Evolutionary conservation across 2,113 vertebrate species (phyloP), one percentile per base, ranked within the genome.

Genomic region (Phyllostomus discolor): DNA sequence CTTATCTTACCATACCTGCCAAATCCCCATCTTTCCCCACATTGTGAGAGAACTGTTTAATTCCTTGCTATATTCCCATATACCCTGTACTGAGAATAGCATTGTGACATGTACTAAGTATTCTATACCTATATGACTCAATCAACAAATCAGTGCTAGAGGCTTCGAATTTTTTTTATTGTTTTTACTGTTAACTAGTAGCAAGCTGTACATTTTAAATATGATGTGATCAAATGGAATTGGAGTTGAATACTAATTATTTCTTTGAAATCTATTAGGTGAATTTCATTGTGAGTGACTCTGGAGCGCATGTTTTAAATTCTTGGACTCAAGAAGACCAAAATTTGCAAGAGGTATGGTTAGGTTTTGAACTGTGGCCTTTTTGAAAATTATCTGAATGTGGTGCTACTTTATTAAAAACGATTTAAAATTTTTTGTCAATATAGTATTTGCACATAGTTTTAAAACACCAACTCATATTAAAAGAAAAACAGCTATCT

Each of bases 261-360:
- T 78, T 88, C 12, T 96, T 97, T 97, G 31, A 93, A 59, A 54
- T 97, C 66, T 97, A 94, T 50, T 95, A 99, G 99, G 98, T 99
- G 64, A 99, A 99, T 98, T 99, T 99, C 98, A 99, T 99, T 90
- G 99, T 99, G 72, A 99, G 99, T 97, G 99, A 99, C 97, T 99
- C 99, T 69, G 99, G 99, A 95, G 99, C 99, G 97, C 99, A 99
- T 97, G 99, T 99, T 97, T 98, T 99, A 98, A 99, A 99, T 98
- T 99, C 98, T 75, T 99, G 99, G 99, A 99, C 98, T 97, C 99
- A 99, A 75, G 99, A 99, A 98, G 99, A 99, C 97, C 99, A 99
- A 98, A 99, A 99, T 97, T 99, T 99, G 91, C 99, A 99, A 72
- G 99, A 99, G 99, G 99, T 99, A 98, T 97, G 94, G 28, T 94